These are phyloP conservation scores for Drosophila sordidula DNA, from an alignment of 2,888 invertebrate species.

Conservation along the genomic window DNA sequence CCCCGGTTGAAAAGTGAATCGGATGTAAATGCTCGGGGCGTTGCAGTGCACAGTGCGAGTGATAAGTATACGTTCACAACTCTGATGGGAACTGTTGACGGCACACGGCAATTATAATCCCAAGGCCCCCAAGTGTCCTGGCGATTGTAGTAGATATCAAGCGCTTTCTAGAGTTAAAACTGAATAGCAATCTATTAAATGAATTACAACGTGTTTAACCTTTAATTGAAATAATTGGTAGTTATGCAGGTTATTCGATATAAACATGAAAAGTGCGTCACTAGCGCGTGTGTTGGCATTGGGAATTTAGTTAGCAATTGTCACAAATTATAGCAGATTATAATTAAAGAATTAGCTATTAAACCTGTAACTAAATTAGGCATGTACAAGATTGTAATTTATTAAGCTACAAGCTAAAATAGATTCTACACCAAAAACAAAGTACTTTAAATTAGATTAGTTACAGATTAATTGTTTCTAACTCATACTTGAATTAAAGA, in stretches of 20 bases:
- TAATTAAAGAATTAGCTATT: too few relatives aligned
- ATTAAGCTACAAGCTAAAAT: too few relatives aligned
- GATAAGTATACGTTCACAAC: constrained; percentile 31
- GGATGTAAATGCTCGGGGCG: constrained; percentile 16
- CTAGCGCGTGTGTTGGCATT: too few relatives aligned
- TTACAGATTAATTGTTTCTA: too few relatives aligned
- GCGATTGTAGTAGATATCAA: too few relatives aligned
- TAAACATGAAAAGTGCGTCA: neutral
- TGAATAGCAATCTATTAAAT: neutral
- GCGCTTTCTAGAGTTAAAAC: neutral
- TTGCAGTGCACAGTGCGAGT: constrained; percentile 14
- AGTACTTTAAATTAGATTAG: too few relatives aligned
- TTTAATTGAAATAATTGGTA: neutral
- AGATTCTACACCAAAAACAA: too few relatives aligned
- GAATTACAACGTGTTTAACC: neutral
- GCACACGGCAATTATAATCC: constrained; percentile 20
- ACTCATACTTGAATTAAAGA: too few relatives aligned
- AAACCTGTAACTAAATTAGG: too few relatives aligned
- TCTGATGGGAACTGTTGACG: constrained; percentile 14
- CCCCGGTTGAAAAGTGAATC: neutral
- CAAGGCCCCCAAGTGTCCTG: neutral
- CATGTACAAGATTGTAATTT: too few relatives aligned
- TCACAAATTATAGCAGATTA: neutral
- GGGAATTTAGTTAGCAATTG: neutral
- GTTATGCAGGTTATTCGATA: neutral